Base-by-base conservation (phyloP, 2,797 vertebrate species). In the Acrocephalus scirpaceus region DNA sequence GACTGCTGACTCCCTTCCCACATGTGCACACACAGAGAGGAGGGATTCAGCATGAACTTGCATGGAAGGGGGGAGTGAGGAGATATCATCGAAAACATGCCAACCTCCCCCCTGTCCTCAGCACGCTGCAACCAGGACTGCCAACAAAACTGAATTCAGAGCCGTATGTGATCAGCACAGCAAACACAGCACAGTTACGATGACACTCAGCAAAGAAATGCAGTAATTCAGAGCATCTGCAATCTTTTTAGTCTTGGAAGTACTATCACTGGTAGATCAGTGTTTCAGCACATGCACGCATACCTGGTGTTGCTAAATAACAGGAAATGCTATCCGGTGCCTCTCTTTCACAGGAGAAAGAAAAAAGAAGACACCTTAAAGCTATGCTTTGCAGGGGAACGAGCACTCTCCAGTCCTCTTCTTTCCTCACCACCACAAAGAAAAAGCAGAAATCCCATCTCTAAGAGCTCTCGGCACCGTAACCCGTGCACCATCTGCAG, bases 401-500 rank as follows among this genome's bases (percentile, higher is more conserved):
- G 27, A 90, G 90, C 82, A 70, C 88, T 83, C 82, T 72, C 80
- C 84, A 53, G 66, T 77, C 87, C 69, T 96, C 91, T 91, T 97
- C 94, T 66, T 48, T 76, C 36, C 64, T 60, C 69, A 64, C 32
- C 47, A 74, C 26, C 74, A 75, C 29, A 81, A 77, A 89, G 71
- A 57, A 85, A 82, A 61, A 16, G 21, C 29, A 75, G 25, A 72
- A 75, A 47, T 17, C 6, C 38, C 64, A 30, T 30, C 75, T 57
- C 11, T 38, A 78, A 54, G 22, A 71, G 92, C 92, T 60, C 47
- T 48, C 74, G 25, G 88, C 88, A 85, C 78, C 29, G 73, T 77
- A 61, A 69, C 87, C 88, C 56, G n/a, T 16, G 93, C 91, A 92
- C 93, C 95, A 88, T 74, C 96, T 86, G 96, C 95, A 96, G 92